Evolutionary conservation across 1,140 invertebrate species (phyloP), one percentile per base, ranked within the genome.

Genomic region (Harlomillsia oculata): DNA sequence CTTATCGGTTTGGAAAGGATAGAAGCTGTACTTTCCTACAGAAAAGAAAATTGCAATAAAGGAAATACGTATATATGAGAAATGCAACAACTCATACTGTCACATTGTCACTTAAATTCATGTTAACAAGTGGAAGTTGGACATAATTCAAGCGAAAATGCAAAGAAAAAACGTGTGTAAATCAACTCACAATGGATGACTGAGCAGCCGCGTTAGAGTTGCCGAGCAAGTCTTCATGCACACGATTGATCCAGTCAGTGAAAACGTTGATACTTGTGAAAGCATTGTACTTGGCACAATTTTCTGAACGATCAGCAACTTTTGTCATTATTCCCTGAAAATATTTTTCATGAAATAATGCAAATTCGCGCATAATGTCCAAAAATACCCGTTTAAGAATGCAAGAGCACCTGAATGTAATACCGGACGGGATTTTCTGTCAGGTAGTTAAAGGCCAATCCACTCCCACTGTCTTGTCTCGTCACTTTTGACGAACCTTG

Each of bases 231-330:
- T 58, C 56, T 39, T 58, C 49, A 2, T 58, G 56, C 1, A 58
- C 49, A 37, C 53, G 44, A 6, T 26, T 40, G 36, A 58, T 49
- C 56, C 56, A 58, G 21, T 58, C 56, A 13, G 48, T 34, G 16
- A 58, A 58, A 20, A 58, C 43, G 20, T 49, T 52, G 1, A 58
- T 48, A 16, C 56, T 58, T 18, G 56, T 58, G 14, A 52, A 58
- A 4, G 56, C 45, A 30, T 58, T 32, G 16, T 58, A 49, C 13
- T 25, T 53, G 13, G 40, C 25, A 45, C 56, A 58, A 11, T 21
- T 29, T n/a, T 58, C 48, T 6, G 49, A 44, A 20, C 53, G 41
- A n/a, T 48, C 56, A 5, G 56, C 48, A 36, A 58, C 49, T 45
- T 50, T 52, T 18, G 48, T 58, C 32, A 58, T 34, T 18, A 58